Conservation (phyloP, 2,113 vertebrate species). For the Cryptotis parvus region DNA sequence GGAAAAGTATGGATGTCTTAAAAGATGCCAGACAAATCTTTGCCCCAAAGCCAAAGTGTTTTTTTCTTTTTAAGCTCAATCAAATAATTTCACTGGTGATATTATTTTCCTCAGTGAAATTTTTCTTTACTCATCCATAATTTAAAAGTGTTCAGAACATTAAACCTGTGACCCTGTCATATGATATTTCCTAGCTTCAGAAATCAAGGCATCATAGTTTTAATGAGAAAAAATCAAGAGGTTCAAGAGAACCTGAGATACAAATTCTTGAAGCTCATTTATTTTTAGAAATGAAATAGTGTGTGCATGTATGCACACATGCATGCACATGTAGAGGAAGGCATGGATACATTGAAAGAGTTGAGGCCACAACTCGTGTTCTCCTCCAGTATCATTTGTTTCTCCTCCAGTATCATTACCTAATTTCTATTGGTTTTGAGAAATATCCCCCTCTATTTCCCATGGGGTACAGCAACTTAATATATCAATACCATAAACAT, state of each 20-base stretch:
- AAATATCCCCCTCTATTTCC: neutral
- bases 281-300: conserved; percentile 42
- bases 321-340: neutral
- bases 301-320: neutral
- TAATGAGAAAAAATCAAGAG: conserved; percentile 49
- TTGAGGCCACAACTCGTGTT: neutral
- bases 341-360: neutral
- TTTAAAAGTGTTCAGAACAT: conserved; percentile 68
- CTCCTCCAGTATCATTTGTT: too few species aligned
- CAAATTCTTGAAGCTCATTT: neutral
- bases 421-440: conserved; percentile 18
- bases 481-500: too few species aligned
- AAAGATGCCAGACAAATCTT: conserved; percentile 38
- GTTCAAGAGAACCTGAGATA: neutral
- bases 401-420: neutral
- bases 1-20: conserved; percentile 36
- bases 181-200: conserved; percentile 39
- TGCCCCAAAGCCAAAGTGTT: conserved; percentile 62
- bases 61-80: conserved; percentile 53
- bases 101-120: conserved; percentile 63
- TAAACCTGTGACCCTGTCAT: conserved; percentile 63
- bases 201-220: conserved; percentile 53
- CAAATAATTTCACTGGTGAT: conserved; percentile 69
- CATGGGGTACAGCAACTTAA: too few species aligned
- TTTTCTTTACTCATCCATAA: conserved; percentile 65